These are phyloP conservation scores for Gulo gulo DNA, from an alignment of 2,113 vertebrate species.

Conservation along the genomic window DNA sequence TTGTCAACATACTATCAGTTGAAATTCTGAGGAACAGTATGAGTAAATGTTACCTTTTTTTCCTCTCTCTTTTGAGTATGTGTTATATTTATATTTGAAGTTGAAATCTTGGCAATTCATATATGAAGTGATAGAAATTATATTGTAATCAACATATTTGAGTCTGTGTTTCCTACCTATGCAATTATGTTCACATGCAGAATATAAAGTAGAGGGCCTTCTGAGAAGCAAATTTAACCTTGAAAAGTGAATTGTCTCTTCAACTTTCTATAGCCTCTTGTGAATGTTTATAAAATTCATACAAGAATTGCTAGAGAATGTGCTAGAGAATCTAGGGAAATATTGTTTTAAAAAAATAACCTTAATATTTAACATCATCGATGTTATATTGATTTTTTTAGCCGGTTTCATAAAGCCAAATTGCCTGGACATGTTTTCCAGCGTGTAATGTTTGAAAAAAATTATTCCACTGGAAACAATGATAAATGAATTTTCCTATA, in stretches of 20 bases:
- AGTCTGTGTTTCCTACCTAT: slow-evolving; percentile 37
- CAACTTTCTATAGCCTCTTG: background rate
- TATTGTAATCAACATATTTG: slow-evolving; percentile 48
- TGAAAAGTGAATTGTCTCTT: slow-evolving; percentile 39
- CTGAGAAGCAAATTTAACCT: slow-evolving; percentile 46
- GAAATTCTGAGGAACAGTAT: slow-evolving; percentile 29
- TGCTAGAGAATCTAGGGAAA: slow-evolving; percentile 1
- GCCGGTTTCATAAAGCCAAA: slow-evolving; percentile 54
- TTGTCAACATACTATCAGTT: slow-evolving; percentile 37
- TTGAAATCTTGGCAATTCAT: slow-evolving; percentile 45
- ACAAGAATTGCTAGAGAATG: slow-evolving; percentile 17
- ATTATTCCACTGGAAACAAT: slow-evolving; percentile 11
- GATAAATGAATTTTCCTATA: slow-evolving; percentile 47
- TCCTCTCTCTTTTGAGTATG: background rate
- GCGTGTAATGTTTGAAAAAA: slow-evolving; percentile 32
- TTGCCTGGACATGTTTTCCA: slow-evolving; percentile 49
- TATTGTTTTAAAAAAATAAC: slow-evolving; percentile 15
- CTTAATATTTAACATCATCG: slow-evolving; percentile 55
- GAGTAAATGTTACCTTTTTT: slow-evolving; percentile 38
- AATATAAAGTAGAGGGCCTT: slow-evolving; percentile 44
- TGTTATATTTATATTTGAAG: slow-evolving; percentile 48
- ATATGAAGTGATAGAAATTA: slow-evolving; percentile 33
- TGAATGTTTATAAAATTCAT: slow-evolving; percentile 29
- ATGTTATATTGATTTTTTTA: slow-evolving; percentile 64
- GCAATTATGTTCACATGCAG: background rate